These are phyloP conservation scores for Mus musculus DNA, from an alignment of 2,113 vertebrate species.

Conservation along the genomic window DNA sequence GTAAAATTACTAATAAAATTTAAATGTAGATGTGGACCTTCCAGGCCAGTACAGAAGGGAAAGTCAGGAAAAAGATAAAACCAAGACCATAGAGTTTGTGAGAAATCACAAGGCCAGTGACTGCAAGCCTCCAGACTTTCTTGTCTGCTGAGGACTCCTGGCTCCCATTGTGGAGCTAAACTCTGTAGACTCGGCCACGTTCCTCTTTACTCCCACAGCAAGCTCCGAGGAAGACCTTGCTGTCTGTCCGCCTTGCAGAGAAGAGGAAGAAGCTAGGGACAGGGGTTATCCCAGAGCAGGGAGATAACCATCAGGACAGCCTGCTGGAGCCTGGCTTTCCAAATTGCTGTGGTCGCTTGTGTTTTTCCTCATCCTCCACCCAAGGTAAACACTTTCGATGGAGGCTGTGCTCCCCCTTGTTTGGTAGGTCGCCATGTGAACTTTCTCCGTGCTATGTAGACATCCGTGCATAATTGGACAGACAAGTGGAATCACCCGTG, in stretches of 20 bases:
- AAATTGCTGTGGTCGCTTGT: not conserved
- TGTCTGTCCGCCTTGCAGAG: not conserved
- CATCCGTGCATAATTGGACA: not conserved
- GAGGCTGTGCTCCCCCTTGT: not conserved
- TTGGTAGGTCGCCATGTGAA: not conserved
- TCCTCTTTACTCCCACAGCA: not conserved
- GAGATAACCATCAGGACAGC: not conserved
- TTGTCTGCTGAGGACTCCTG: no score
- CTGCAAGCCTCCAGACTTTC: no score
- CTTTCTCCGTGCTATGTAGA: not conserved
- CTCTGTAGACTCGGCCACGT: not conserved
- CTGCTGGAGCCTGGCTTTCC: not conserved
- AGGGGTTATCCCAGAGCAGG: not conserved
- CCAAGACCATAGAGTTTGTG: not conserved
- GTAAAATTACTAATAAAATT: not conserved
- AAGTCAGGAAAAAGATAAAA: not conserved
- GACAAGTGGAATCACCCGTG: fast-evolving
- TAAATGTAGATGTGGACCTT: not conserved
- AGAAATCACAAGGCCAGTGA: not conserved
- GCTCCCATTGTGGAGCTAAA: not conserved
- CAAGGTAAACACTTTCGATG: not conserved
- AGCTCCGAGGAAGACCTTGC: not conserved
- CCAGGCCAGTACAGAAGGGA: not conserved
- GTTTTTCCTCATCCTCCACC: conserved; percentile 23
- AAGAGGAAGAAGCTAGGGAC: not conserved